phyloP scores from a whole-genome alignment of 2,888 invertebrate genomes.

The Holacanthella duospinosa region DNA sequence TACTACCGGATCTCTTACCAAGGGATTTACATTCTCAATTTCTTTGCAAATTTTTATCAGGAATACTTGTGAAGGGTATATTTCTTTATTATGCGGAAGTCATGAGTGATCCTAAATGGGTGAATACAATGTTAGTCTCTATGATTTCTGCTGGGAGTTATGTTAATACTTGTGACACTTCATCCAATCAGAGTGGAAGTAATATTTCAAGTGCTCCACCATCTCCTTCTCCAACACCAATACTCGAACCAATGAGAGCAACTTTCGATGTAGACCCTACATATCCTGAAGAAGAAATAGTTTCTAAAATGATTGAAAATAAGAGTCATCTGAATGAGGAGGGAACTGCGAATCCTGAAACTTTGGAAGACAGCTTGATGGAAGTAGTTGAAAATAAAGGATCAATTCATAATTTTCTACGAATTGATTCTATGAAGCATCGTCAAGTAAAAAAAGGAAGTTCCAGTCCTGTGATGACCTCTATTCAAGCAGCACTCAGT shows the following conservation, averaged over 20 bases:
- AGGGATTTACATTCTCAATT: slow-evolving; percentile 31
- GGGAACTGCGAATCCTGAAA: neutral
- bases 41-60: slow-evolving; percentile 34
- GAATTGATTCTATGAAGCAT: neutral
- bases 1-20: slow-evolving; percentile 29
- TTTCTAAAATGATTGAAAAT: neutral
- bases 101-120: slow-evolving; percentile 31
- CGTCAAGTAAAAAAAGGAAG: neutral
- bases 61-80: slow-evolving; percentile 34
- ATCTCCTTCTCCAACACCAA: neutral
- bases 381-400: neutral
- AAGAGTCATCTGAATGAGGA: neutral
- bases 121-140: slow-evolving; percentile 28
- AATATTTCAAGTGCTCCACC: neutral
- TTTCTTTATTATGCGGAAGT: slow-evolving; percentile 34
- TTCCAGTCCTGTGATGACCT: neutral
- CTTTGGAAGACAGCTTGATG: too few species aligned
- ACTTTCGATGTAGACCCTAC: too few species aligned
- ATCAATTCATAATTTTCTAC: neutral
- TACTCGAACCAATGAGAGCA: neutral
- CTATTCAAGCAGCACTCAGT: slow-evolving; percentile 27
- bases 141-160: slow-evolving; percentile 21
- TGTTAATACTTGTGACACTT: neutral
- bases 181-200: neutral
- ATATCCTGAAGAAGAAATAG: neutral